Percentiles rank a stretch among this genome's conserved stretches.
Evolutionary conservation across 92 coral and sea anemone genomes (phyloP).

Genomic region (Epizoanthus stellaris): DNA sequence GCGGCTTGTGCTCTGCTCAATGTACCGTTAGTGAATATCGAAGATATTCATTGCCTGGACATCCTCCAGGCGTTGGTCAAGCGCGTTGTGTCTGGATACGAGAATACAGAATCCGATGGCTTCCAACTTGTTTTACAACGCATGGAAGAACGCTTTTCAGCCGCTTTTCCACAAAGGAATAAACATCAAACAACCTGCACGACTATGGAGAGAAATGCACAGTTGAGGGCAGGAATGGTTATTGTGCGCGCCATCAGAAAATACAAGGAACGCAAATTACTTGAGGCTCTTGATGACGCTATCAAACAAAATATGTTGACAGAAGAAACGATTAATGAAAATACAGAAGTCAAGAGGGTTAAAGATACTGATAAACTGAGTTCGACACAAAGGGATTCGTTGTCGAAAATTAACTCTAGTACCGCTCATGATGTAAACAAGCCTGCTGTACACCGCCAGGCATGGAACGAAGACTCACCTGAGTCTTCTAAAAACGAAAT

Average conservation of each 20-base stretch:
- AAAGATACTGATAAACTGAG: not conserved
- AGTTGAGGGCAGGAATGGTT: slow-evolving; percentile 72
- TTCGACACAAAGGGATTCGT: not conserved
- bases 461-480: not conserved
- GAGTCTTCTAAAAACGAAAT: not conserved
- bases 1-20: slow-evolving; percentile 94
- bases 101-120: slow-evolving; percentile 74
- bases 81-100: slow-evolving; percentile 81
- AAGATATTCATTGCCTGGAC: slow-evolving; percentile 87
- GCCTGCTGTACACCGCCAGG: not conserved
- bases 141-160: slow-evolving; percentile 87
- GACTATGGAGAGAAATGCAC: slow-evolving; percentile 73
- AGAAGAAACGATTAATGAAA: not conserved
- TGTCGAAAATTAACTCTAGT: not conserved
- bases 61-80: slow-evolving; percentile 91
- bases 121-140: slow-evolving; percentile 84
- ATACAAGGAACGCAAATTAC: slow-evolving; percentile 70
- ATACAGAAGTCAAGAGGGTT: not conserved
- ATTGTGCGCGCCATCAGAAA: slow-evolving; percentile 80
- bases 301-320: not conserved
- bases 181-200: slow-evolving; percentile 73
- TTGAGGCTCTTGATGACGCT: slow-evolving; percentile 36
- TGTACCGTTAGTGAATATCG: slow-evolving; percentile 85
- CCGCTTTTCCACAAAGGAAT: slow-evolving; percentile 82
- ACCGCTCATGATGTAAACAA: no score